These are phyloP conservation scores for Sogatella furcifera DNA, from an alignment of 1,140 invertebrate genomes.

Conservation along the genomic window DNA sequence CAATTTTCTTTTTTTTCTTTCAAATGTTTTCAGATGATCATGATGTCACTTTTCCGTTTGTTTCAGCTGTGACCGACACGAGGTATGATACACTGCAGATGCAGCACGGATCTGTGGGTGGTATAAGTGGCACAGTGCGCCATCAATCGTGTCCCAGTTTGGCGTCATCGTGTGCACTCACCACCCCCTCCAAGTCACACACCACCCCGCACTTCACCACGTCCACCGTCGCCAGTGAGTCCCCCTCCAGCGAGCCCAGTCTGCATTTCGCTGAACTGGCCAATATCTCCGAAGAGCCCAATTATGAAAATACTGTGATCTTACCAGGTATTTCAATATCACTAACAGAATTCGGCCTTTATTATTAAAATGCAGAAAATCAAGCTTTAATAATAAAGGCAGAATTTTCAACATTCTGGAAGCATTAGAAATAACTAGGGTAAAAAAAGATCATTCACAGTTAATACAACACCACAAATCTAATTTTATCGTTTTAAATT, in stretches of 20 bases:
- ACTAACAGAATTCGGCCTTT: too few species aligned
- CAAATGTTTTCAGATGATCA: too few species aligned
- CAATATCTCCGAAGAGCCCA: slow-evolving; percentile 39
- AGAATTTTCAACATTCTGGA: too few species aligned
- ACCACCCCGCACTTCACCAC: slow-evolving; percentile 27
- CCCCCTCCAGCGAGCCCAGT: slow-evolving; percentile 21
- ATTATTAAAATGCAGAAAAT: too few species aligned
- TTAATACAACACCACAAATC: too few species aligned
- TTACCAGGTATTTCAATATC: slow-evolving; percentile 35
- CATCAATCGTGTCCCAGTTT: slow-evolving; percentile 24
- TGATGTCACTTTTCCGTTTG: background rate
- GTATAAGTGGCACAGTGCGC: slow-evolving; percentile 20
- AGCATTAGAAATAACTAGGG: too few species aligned
- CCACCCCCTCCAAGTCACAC: slow-evolving; percentile 17
- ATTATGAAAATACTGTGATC: slow-evolving; percentile 46
- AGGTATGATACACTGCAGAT: slow-evolving; percentile 37
- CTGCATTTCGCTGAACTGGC: slow-evolving; percentile 31
- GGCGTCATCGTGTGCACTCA: slow-evolving; percentile 13
- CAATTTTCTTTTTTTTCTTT: too few species aligned
- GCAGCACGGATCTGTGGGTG: slow-evolving; percentile 26
- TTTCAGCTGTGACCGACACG: slow-evolving; percentile 30
- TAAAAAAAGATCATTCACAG: too few species aligned
- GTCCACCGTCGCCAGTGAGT: too few species aligned
- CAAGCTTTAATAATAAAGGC: too few species aligned
- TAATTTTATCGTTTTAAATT: too few species aligned